Evolutionary conservation across 2,113 vertebrate genomes (phyloP).

Genomic region (Pleuronectes platessa): DNA sequence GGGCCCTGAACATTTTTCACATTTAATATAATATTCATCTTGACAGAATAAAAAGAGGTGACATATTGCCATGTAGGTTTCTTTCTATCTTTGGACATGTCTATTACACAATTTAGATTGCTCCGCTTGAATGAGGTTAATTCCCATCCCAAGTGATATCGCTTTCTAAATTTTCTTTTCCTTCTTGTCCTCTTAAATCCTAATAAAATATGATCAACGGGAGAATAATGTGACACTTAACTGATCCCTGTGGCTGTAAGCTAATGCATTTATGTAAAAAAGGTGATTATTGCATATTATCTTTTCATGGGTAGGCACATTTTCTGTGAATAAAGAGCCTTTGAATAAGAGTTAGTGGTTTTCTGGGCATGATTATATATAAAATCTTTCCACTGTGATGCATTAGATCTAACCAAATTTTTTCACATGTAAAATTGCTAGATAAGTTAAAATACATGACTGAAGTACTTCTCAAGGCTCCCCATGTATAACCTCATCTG

Average conservation of each 20-base stretch:
- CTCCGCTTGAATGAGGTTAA: conserved; percentile 43
- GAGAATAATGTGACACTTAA: conserved; percentile 22
- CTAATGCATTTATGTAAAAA: conserved; percentile 22
- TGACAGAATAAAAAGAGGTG: neutral
- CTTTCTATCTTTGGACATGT: conserved; percentile 37
- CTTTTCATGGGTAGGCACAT: neutral
- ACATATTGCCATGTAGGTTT: conserved; percentile 27
- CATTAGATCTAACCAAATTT: neutral
- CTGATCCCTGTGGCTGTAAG: conserved; percentile 9
- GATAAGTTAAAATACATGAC: neutral
- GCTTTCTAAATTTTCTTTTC: conserved; percentile 34
- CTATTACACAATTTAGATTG: conserved; percentile 47
- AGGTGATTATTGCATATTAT: conserved; percentile 23
- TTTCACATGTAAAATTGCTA: conserved; percentile 11
- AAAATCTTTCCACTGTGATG: neutral
- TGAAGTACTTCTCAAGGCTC: neutral
- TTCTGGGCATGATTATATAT: conserved; percentile 2
- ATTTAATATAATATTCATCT: neutral
- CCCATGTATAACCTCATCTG: conserved; percentile 3
- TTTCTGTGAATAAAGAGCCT: conserved; percentile 4
- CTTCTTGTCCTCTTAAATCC: conserved; percentile 20
- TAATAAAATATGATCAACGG: conserved; percentile 36
- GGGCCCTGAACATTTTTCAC: neutral
- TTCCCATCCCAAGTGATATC: conserved; percentile 25
- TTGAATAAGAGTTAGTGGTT: neutral